Conservation (phyloP, 35 echinoderm and acorn worm species). For the Diadema setosum region DNA sequence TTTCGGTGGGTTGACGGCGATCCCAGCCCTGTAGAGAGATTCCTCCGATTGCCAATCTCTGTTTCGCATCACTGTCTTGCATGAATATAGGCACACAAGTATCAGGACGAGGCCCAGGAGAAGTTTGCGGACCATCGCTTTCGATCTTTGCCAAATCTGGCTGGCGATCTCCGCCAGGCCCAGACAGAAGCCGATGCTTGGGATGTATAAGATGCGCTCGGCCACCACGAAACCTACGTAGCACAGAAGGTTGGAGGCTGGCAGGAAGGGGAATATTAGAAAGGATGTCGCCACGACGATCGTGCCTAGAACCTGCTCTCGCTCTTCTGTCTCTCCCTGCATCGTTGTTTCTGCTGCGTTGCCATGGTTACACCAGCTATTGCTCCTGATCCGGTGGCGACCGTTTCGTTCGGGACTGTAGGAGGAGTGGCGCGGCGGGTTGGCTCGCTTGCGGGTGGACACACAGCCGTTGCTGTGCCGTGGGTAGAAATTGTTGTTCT, state of each 20-base stretch:
- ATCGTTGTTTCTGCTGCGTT: not conserved
- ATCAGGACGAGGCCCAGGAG: constrained; percentile 19
- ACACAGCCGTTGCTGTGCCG: not conserved
- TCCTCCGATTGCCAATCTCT: constrained; percentile 92
- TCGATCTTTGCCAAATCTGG: constrained; percentile 15
- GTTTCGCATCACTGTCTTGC: constrained; percentile 76
- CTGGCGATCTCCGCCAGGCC: constrained; percentile 27
- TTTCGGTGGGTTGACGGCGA: constrained; percentile 88
- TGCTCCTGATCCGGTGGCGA: not conserved
- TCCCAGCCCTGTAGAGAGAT: constrained; percentile 76
- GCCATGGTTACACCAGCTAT: not conserved
- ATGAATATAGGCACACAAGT: constrained; percentile 32
- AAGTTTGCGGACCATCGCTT: not conserved
- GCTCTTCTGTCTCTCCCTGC: not conserved
- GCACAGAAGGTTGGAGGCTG: constrained; percentile 88
- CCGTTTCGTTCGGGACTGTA: not conserved
- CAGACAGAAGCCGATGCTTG: constrained; percentile 89
- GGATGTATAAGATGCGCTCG: constrained; percentile 93
- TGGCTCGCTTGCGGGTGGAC: not conserved
- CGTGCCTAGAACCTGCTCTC: constrained; percentile 27
- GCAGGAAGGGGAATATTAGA: constrained; percentile 81
- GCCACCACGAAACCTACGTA: constrained; percentile 96
- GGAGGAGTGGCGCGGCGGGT: not conserved
- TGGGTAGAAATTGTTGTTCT: not conserved
- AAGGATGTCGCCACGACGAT: constrained; percentile 66